These are phyloP conservation scores for Sula dactylatra DNA, from an alignment of 2,113 vertebrate species.

Conservation along the genomic window DNA sequence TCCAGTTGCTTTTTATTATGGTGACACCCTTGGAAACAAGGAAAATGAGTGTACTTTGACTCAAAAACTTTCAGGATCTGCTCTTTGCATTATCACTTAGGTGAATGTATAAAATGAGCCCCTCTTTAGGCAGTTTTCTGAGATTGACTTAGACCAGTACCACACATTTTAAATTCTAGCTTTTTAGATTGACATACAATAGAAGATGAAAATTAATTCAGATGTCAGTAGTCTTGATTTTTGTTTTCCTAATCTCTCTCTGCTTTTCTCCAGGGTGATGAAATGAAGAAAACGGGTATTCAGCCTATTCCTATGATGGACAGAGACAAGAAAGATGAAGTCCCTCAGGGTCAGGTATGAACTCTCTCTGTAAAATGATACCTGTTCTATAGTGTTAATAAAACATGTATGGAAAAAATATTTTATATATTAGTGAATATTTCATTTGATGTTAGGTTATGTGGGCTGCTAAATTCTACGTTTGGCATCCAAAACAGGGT, in stretches of 20 bases:
- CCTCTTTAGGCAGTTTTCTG: background rate
- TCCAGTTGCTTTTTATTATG: background rate
- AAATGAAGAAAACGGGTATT: slow-evolving; percentile 98
- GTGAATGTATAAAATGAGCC: background rate
- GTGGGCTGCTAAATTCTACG: background rate
- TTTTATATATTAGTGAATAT: background rate
- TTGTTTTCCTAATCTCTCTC: background rate
- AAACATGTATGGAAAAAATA: background rate
- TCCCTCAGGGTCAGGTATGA: slow-evolving; percentile 94
- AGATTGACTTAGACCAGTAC: background rate
- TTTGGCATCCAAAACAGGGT: background rate
- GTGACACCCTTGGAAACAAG: background rate
- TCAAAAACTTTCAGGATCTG: background rate
- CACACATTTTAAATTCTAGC: background rate
- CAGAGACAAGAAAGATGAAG: slow-evolving; percentile 92
- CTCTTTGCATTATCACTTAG: background rate
- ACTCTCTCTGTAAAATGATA: background rate
- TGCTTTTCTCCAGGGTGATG: slow-evolving; percentile 83
- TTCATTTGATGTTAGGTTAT: background rate
- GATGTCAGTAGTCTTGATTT: background rate
- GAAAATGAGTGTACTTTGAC: background rate
- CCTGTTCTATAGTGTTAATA: background rate
- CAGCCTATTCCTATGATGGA: slow-evolving; percentile 99
- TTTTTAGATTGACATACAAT: background rate
- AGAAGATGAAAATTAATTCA: background rate